These are phyloP conservation scores for Pipra filicauda DNA, from an alignment of 2,113 vertebrate genomes.

Conservation along the genomic window DNA sequence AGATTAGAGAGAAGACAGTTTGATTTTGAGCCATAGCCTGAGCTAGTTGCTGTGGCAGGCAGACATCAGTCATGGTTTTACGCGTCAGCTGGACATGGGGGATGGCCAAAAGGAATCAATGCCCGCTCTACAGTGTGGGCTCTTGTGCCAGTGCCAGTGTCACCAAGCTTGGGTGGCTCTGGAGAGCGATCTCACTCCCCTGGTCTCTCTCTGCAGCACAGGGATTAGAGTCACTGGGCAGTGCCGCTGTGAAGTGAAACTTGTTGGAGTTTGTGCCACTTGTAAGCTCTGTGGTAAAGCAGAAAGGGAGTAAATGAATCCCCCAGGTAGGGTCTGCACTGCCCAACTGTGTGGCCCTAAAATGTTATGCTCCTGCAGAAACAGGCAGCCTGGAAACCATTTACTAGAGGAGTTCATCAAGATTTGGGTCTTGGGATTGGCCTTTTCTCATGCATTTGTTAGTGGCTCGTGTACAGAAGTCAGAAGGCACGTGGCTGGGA, in stretches of 20 bases:
- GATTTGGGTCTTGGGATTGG: neutral
- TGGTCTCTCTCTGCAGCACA: neutral
- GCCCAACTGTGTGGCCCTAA: neutral
- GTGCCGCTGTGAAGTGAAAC: neutral
- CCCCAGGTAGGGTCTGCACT: neutral
- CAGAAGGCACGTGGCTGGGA: neutral
- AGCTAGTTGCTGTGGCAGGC: neutral
- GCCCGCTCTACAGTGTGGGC: too few relatives aligned
- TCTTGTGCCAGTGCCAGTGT: too few relatives aligned
- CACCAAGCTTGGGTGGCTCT: neutral
- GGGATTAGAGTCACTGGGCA: neutral
- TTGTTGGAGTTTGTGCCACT: neutral
- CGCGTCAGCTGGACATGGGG: neutral
- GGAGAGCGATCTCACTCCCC: rapidly evolving
- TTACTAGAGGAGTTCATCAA: neutral
- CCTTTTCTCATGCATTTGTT: neutral
- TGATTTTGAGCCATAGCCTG: rapidly evolving
- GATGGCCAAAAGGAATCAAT: neutral
- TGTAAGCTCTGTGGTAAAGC: neutral
- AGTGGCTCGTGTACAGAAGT: neutral
- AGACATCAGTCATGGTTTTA: neutral
- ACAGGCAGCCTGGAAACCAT: neutral
- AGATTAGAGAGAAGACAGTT: neutral
- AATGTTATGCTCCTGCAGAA: neutral
- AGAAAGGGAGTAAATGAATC: neutral